phyloP scores from a whole-genome alignment of 2,888 invertebrate genomes.

The Drosophila ochracea region DNA sequence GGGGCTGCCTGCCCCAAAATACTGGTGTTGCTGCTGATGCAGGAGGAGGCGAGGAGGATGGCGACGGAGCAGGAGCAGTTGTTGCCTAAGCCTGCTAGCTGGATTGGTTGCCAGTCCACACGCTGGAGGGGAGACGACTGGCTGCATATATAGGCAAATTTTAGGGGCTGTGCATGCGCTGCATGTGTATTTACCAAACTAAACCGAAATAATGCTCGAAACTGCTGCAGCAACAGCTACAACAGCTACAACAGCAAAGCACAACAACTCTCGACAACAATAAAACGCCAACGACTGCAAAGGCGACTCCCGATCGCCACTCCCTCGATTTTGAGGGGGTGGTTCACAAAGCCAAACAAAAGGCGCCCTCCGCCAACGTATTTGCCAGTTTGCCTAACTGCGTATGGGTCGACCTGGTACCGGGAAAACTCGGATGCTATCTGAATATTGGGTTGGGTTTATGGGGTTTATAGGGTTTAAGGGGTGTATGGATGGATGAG shows the following conservation, averaged over 20 bases:
- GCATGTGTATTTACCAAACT: conserved; percentile 79
- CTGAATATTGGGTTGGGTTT: background rate
- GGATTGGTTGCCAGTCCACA: conserved; percentile 36
- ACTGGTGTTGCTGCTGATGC: conserved; percentile 19
- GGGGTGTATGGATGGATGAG: background rate
- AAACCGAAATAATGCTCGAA: conserved; percentile 79
- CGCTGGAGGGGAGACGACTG: background rate
- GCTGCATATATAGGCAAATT: conserved; percentile 7
- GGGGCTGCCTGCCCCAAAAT: conserved; percentile 1
- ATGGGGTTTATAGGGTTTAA: background rate
- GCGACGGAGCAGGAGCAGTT: conserved; percentile 26
- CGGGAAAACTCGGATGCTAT: conserved; percentile 7
- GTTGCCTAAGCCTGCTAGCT: conserved; percentile 46
- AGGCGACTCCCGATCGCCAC: conserved; percentile 57
- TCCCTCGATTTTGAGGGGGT: conserved; percentile 2
- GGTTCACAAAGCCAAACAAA: conserved; percentile 65
- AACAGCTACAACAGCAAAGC: conserved; percentile 10
- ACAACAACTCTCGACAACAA: conserved; percentile 63
- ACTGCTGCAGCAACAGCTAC: conserved; percentile 62
- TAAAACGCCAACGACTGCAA: conserved; percentile 75
- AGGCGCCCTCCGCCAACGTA: conserved; percentile 65
- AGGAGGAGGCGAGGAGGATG: background rate
- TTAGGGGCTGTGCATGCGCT: conserved; percentile 13
- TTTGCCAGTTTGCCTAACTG: conserved; percentile 75
- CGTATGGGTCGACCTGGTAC: conserved; percentile 54